phyloP scores from a whole-genome alignment of 2,113 vertebrate species.

The Oxygymnocypris stewartii region DNA sequence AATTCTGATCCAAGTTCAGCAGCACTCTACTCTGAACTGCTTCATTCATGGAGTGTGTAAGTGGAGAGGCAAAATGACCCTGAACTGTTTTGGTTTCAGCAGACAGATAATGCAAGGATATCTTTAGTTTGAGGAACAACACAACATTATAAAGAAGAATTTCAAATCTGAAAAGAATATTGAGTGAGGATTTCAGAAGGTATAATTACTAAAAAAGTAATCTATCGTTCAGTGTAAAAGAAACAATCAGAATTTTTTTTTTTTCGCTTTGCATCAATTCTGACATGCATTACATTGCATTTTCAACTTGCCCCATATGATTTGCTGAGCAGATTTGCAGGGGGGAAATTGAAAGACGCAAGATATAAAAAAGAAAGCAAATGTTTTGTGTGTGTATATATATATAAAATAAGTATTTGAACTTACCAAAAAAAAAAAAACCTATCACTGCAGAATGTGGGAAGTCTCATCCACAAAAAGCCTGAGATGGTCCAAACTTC shows the following conservation, averaged over 20 bases:
- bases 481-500: constrained; percentile 29
- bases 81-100: constrained; percentile 97
- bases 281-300: constrained; percentile 93
- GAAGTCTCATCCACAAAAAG: constrained; percentile 30
- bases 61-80: constrained; percentile 75
- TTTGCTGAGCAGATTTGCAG: constrained; percentile 82
- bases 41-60: constrained; percentile 66
- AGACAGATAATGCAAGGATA: constrained; percentile 80
- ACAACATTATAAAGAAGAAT: constrained; percentile 72
- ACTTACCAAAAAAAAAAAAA: not conserved
- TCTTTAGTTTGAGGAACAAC: constrained; percentile 66
- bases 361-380: constrained; percentile 56
- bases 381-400: not conserved
- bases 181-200: constrained; percentile 81
- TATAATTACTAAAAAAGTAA: constrained; percentile 75
- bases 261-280: constrained; percentile 85
- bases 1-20: constrained; percentile 26
- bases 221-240: constrained; percentile 80
- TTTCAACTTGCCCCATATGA: constrained; percentile 84
- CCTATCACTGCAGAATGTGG: not conserved
- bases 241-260: constrained; percentile 60
- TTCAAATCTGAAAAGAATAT: constrained; percentile 85
- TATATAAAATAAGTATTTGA: not conserved
- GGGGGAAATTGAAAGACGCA: constrained; percentile 61
- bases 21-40: constrained; percentile 68